Conservation (phyloP, 2,797 vertebrate genomes). For the Anguilla obscura region DNA sequence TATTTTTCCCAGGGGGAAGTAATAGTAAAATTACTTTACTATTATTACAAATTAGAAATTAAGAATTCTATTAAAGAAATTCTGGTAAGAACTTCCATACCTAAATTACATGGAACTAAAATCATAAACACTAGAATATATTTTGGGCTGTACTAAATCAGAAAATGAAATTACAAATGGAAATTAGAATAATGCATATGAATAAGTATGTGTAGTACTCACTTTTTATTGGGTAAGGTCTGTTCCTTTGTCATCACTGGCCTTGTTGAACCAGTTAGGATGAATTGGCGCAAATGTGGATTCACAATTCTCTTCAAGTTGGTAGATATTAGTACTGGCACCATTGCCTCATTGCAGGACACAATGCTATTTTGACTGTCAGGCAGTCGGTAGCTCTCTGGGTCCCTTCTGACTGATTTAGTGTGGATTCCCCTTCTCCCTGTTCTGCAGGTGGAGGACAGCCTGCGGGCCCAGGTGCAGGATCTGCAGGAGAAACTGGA, state of each 20-base stretch:
- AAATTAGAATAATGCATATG: no score
- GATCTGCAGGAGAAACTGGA: constrained; percentile 97
- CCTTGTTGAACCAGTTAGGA: background rate
- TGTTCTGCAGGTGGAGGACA: constrained; percentile 72
- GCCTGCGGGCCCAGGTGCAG: constrained; percentile 84
- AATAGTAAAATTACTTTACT: no score
- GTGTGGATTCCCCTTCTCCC: background rate
- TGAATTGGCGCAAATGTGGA: background rate
- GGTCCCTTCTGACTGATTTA: background rate
- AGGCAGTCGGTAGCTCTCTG: background rate
- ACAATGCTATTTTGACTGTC: background rate
- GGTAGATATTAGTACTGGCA: background rate
- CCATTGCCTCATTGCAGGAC: background rate
- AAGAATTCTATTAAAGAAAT: no score
- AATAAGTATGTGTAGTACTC: no score
- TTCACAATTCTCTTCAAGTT: background rate
- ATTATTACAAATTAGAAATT: no score
- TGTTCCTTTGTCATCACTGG: no score
- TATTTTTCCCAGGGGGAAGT: no score
- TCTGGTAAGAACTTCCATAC: no score
- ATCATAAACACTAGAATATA: no score
- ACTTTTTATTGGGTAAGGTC: background rate
- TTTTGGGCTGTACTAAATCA: no score
- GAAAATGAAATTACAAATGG: no score
- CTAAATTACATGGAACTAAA: no score